phyloP scores from a whole-genome alignment of 2,797 vertebrate species.

The Gambelia wislizenii region DNA sequence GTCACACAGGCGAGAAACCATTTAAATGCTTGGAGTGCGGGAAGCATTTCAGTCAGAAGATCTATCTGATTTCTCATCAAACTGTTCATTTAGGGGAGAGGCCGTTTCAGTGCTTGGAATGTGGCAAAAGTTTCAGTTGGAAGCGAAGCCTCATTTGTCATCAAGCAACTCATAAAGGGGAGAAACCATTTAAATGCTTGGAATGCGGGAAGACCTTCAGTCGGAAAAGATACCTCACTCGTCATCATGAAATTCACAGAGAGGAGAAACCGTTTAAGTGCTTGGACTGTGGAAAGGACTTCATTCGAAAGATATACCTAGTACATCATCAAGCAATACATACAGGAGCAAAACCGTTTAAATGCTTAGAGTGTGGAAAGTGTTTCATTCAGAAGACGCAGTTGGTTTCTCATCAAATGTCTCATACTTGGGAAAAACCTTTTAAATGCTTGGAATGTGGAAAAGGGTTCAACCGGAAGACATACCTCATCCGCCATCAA shows the following conservation, averaged over 20 bases:
- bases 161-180: background rate
- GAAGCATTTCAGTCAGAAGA: background rate
- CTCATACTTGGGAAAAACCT: background rate
- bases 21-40: background rate
- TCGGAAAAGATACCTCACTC: background rate
- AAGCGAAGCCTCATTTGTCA: background rate
- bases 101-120: background rate
- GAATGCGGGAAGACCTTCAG: background rate
- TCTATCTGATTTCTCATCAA: background rate
- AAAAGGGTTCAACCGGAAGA: background rate
- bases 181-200: background rate
- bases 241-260: background rate
- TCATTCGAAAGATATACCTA: background rate
- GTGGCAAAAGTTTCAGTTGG: background rate
- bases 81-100: background rate
- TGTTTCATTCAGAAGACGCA: background rate
- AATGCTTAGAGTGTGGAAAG: background rate
- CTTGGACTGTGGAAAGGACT: background rate
- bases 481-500: background rate
- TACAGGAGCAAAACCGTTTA: too few species aligned
- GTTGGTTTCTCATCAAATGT: background rate
- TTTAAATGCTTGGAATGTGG: background rate
- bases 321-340: too few species aligned
- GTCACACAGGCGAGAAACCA: background rate
- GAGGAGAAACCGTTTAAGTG: background rate